These are phyloP conservation scores for Hydractinia symbiolongicarpus DNA, from an alignment of 30 jellyfish, hydroid and myxozoan genomes.

Conservation along the genomic window DNA sequence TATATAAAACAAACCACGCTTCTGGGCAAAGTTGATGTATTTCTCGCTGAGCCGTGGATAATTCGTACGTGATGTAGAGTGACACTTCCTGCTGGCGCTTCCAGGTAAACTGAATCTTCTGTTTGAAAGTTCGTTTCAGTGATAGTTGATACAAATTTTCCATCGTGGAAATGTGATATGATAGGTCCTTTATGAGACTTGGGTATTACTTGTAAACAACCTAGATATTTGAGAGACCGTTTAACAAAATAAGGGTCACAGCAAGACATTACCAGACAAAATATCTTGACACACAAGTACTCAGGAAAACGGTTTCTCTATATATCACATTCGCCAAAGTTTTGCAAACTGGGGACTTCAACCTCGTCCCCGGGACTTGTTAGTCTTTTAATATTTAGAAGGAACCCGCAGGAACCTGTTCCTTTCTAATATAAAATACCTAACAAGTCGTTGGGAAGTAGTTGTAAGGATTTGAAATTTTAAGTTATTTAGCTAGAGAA, in stretches of 20 bases:
- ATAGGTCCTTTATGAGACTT: constrained; percentile 66
- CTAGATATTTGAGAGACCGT: constrained; percentile 11
- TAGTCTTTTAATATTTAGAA: too few species aligned
- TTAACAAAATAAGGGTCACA: not conserved
- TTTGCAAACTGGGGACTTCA: too few species aligned
- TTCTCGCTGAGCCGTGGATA: constrained; percentile 63
- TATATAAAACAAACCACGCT: constrained; percentile 46
- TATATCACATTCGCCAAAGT: too few species aligned
- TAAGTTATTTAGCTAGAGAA: too few species aligned
- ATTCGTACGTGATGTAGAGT: constrained; percentile 62
- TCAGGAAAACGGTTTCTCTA: too few species aligned
- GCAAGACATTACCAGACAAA: too few species aligned
- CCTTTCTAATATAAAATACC: too few species aligned
- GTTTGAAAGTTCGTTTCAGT: constrained; percentile 50
- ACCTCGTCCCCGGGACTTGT: too few species aligned
- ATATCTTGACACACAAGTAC: too few species aligned
- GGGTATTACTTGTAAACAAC: constrained; percentile 70
- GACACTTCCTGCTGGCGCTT: constrained; percentile 76
- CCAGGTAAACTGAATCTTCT: constrained; percentile 27
- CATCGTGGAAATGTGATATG: constrained; percentile 33
- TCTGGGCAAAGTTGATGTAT: constrained; percentile 45
- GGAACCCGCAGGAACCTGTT: too few species aligned
- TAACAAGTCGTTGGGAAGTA: too few species aligned
- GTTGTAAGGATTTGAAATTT: too few species aligned
- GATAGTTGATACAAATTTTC: constrained; percentile 31